These are phyloP conservation scores for Drosophila asahinai DNA, from an alignment of 1,140 invertebrate genomes.

Conservation along the genomic window DNA sequence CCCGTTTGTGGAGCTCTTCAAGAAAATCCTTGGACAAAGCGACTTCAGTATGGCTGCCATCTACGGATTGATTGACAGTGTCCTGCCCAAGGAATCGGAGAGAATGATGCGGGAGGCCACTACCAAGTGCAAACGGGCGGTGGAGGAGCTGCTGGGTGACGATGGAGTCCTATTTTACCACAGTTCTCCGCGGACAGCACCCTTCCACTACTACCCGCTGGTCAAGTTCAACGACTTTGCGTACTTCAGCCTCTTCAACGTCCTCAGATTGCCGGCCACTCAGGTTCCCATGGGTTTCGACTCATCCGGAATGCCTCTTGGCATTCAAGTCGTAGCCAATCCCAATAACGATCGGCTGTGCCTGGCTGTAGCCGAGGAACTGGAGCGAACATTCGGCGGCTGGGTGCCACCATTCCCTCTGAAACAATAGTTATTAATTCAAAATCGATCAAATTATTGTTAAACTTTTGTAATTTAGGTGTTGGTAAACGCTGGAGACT, in stretches of 20 bases:
- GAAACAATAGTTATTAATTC: conserved; percentile 30
- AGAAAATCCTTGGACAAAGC: conserved; percentile 87
- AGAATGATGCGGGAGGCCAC: conserved; percentile 88
- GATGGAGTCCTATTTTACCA: conserved; percentile 95
- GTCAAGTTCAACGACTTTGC: conserved; percentile 94
- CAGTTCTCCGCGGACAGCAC: conserved; percentile 92
- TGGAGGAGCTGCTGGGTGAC: conserved; percentile 90
- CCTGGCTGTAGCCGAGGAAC: conserved; percentile 92
- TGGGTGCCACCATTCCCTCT: conserved; percentile 89
- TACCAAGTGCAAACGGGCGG: conserved; percentile 86
- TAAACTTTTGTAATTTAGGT: conserved; percentile 29
- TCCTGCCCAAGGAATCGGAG: conserved; percentile 88
- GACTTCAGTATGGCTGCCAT: conserved; percentile 89
- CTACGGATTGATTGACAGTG: conserved; percentile 88
- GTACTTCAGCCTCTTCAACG: conserved; percentile 96
- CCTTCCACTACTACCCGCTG: conserved; percentile 93
- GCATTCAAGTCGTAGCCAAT: conserved; percentile 92
- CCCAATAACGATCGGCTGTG: conserved; percentile 92
- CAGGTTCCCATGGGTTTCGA: conserved; percentile 92
- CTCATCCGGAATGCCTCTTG: conserved; percentile 90
- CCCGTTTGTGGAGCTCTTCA: conserved; percentile 87
- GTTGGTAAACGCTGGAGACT: conserved; percentile 50
- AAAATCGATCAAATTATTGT: conserved; percentile 1
- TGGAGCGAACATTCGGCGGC: conserved; percentile 93
- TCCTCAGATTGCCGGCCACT: conserved; percentile 92